Base-by-base conservation (phyloP, 2,888 invertebrate species). In the Seladonia tumulorum region DNA sequence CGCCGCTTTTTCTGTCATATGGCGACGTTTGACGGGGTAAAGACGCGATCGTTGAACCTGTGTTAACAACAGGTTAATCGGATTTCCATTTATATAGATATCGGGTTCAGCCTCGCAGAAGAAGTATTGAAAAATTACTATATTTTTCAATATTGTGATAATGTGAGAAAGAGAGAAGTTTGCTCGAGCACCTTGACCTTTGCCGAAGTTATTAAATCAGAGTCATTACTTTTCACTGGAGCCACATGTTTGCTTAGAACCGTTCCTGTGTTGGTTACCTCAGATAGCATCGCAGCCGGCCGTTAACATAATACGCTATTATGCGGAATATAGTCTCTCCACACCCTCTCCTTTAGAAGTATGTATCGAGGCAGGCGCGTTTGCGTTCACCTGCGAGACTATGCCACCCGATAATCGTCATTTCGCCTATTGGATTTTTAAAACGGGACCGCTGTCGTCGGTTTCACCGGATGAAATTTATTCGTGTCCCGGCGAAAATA, bases 361-460 rank as follows among this genome's bases (percentile, higher is more conserved):
- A 86, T 82, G 70, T 82, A 86, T 82, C 68, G 60, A 70, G 72
- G 39, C 71, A 76, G 22, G 35, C 35, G 79, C 76, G 35, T 79
- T 86, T 42, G 68, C 82, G 76, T 86, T 87, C 86, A 82, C 86
- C 77, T 75, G 82, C 42, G n/a, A 49, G 70, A 53, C 42, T 12
- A 47, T 35, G 72, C 81, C 73, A 75, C 39, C 72, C 42, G 86
- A 82, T 82, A 82, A 82, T 87, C 80, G 86, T 80, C 86, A 78
- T 86, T 86, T 77, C 60, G 75, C 71, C 77, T 71, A 70, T 70
- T 18, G 25, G 45, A 18, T 70, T 82, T 83, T 82, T 45, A 49
- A 49, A 74, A 49, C 39, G n/a, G 22, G 35, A 53, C 72, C 16
- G 66, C 57, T 63, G 80, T 74, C 80, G 68, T 53, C 53, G 14